phyloP scores from a whole-genome alignment of 1,140 invertebrate genomes.

The Calliphora vicina region DNA sequence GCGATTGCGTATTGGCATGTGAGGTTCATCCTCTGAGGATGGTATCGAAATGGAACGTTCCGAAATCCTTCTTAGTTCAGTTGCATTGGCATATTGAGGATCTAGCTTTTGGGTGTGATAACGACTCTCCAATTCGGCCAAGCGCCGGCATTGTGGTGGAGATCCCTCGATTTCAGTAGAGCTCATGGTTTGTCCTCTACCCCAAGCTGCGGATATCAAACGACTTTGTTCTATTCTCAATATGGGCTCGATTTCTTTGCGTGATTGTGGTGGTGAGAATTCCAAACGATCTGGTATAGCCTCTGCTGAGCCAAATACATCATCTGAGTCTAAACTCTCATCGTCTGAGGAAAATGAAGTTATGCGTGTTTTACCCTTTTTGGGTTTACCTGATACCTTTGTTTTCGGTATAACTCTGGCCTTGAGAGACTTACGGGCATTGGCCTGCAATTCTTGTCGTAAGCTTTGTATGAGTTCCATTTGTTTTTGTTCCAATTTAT shows the following conservation, averaged over 20 bases:
- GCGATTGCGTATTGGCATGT: conserved; percentile 56
- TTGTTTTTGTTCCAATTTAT: conserved; percentile 64
- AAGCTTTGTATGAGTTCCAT: conserved; percentile 62
- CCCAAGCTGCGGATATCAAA: conserved; percentile 71
- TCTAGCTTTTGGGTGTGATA: conserved; percentile 70
- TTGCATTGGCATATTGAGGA: conserved; percentile 67
- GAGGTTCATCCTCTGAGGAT: conserved; percentile 71
- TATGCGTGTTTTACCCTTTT: conserved; percentile 72
- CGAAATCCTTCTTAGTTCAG: conserved; percentile 72
- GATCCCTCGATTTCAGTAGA: conserved; percentile 77
- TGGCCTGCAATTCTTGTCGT: conserved; percentile 58
- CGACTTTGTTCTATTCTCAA: conserved; percentile 73
- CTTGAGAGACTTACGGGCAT: conserved; percentile 55
- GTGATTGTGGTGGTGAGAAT: conserved; percentile 74
- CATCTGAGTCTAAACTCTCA: conserved; percentile 75
- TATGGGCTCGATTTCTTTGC: conserved; percentile 76
- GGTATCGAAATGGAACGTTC: conserved; percentile 76
- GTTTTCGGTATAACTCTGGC: conserved; percentile 59
- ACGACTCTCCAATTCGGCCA: conserved; percentile 68
- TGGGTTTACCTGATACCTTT: conserved; percentile 55
- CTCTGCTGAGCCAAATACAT: conserved; percentile 75
- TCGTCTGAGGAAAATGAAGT: conserved; percentile 77
- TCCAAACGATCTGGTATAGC: conserved; percentile 72
- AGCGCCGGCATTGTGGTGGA: conserved; percentile 70
- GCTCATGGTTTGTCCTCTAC: conserved; percentile 75